These are phyloP conservation scores for Philhelius pedissequus DNA, from an alignment of 2,888 invertebrate species.

Conservation along the genomic window DNA sequence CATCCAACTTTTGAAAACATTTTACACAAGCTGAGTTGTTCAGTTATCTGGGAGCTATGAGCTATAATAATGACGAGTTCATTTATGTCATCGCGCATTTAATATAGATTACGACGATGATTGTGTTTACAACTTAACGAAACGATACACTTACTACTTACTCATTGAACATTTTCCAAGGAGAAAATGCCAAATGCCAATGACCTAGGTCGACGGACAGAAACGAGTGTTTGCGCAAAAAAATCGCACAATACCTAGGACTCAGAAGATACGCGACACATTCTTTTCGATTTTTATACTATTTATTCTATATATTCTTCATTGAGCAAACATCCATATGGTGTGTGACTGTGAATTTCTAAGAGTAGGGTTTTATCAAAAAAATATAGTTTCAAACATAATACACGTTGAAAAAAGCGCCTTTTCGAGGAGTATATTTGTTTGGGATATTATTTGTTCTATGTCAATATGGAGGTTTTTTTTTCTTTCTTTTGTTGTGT, in stretches of 20 bases:
- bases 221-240: not conserved
- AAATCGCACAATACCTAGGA: slow-evolving; percentile 20
- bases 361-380: not conserved
- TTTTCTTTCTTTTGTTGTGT: not conserved
- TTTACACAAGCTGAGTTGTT: not conserved
- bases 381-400: not conserved
- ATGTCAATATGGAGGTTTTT: not conserved
- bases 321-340: not conserved
- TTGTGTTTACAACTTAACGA: slow-evolving; percentile 15
- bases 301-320: not conserved
- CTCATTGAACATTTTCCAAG: slow-evolving; percentile 13
- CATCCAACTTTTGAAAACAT: not conserved
- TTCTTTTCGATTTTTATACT: not conserved
- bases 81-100: slow-evolving; percentile 60
- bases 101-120: slow-evolving; percentile 57
- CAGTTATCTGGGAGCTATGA: not conserved
- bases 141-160: not conserved
- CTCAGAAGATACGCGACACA: not conserved
- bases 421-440: not conserved
- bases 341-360: not conserved
- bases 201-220: slow-evolving; percentile 24
- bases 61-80: slow-evolving; percentile 49
- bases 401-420: slow-evolving; percentile 24
- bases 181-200: slow-evolving; percentile 31
- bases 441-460: slow-evolving; percentile 14